phyloP scores from a whole-genome alignment of 2,888 invertebrate species.

The Eupithecia insigniata region DNA sequence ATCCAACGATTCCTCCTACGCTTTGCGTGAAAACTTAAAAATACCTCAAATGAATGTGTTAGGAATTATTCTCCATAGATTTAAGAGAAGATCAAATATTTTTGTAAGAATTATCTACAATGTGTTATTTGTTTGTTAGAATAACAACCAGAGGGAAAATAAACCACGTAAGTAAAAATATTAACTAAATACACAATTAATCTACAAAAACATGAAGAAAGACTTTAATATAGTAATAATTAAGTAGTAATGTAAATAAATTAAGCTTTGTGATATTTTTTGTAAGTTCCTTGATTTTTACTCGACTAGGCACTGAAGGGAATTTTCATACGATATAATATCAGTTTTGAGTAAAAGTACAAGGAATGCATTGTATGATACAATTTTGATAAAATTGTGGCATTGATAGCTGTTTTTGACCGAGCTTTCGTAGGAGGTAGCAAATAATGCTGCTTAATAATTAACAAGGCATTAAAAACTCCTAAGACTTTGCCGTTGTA shows the following conservation, averaged over 20 bases:
- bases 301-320: slow-evolving; percentile 47
- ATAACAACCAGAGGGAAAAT: background rate
- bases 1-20: slow-evolving; percentile 62
- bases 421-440: background rate
- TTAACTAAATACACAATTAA: background rate
- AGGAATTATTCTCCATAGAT: background rate
- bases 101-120: background rate
- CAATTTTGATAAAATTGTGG: background rate
- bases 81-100: background rate
- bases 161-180: background rate
- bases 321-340: slow-evolving; percentile 15
- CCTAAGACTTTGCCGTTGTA: background rate
- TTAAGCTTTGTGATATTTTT: slow-evolving; percentile 44
- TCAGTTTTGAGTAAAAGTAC: slow-evolving; percentile 56
- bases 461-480: background rate
- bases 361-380: slow-evolving; percentile 44
- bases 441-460: background rate
- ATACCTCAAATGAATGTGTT: slow-evolving; percentile 15
- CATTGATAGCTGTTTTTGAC: background rate
- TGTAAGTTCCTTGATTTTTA: slow-evolving; percentile 60
- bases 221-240: background rate
- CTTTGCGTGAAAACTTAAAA: slow-evolving; percentile 49
- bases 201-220: background rate
- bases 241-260: slow-evolving; percentile 15
- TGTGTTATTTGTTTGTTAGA: slow-evolving; percentile 3